Evolutionary conservation across 2,113 vertebrate species (phyloP).

Genomic region (Columbina picui): DNA sequence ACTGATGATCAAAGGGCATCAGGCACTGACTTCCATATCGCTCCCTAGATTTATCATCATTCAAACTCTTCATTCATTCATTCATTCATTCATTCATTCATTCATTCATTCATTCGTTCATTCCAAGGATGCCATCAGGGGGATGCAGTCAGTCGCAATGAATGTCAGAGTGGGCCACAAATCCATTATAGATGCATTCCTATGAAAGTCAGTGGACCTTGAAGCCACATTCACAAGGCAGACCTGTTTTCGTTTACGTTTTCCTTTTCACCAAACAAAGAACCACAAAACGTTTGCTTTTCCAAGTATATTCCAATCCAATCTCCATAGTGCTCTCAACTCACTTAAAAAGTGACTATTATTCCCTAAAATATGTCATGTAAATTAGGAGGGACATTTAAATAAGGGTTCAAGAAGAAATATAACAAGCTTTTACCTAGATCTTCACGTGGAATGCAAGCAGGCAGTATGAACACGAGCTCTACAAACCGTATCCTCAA

Average conservation of each 20-base stretch:
- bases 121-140: neutral
- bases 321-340: neutral
- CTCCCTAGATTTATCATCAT: neutral
- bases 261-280: neutral
- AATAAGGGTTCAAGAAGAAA: neutral
- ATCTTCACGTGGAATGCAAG: neutral
- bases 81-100: neutral
- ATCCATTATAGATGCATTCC: neutral
- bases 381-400: neutral
- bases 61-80: neutral
- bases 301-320: neutral
- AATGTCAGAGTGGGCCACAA: neutral
- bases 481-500: neutral
- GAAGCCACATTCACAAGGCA: neutral
- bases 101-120: neutral
- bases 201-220: neutral
- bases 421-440: neutral
- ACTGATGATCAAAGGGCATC: neutral
- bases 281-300: neutral
- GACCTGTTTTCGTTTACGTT: neutral
- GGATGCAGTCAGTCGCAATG: neutral
- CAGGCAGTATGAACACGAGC: neutral
- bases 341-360: neutral
- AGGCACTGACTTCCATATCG: neutral
- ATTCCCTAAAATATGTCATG: neutral